phyloP scores from a whole-genome alignment of 2,113 vertebrate genomes.

The Hippocampus guttulatus region DNA sequence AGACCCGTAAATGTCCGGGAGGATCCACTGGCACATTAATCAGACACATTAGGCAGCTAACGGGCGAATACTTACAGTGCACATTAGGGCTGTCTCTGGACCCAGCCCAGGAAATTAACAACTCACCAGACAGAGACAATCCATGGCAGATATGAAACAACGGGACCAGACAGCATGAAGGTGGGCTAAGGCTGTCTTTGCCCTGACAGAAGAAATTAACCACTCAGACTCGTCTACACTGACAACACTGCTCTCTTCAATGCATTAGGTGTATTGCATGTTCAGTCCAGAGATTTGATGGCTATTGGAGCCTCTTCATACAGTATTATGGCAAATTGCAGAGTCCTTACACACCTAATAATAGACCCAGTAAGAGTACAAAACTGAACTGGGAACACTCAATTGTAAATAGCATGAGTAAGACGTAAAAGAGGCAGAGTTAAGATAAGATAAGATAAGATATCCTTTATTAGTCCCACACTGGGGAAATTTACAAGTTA shows the following conservation, averaged over 20 bases:
- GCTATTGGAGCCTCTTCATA: constrained; percentile 15
- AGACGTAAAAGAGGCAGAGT: background rate
- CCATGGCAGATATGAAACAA: constrained; percentile 63
- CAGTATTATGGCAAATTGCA: background rate
- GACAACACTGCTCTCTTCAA: constrained; percentile 34
- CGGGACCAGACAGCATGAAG: constrained; percentile 59
- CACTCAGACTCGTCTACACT: constrained; percentile 43
- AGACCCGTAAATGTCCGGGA: constrained; percentile 72
- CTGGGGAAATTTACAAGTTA: too few species aligned
- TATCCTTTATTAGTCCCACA: too few species aligned
- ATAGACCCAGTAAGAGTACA: background rate
- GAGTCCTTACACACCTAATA: constrained; percentile 8
- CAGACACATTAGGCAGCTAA: constrained; percentile 71
- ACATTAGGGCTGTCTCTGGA: constrained; percentile 69
- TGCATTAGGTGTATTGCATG: constrained; percentile 5
- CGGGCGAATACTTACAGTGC: constrained; percentile 65
- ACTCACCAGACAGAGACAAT: constrained; percentile 67
- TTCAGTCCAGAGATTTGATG: constrained; percentile 8
- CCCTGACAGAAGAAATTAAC: constrained; percentile 72
- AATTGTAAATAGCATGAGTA: background rate
- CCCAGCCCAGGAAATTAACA: constrained; percentile 72
- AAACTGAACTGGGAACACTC: background rate
- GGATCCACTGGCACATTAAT: constrained; percentile 70
- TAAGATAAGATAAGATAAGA: background rate
- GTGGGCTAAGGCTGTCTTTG: constrained; percentile 47